Evolutionary conservation across 2,888 invertebrate species (phyloP), one percentile per base, ranked within the genome.

Genomic region (Dioctria rufipes): DNA sequence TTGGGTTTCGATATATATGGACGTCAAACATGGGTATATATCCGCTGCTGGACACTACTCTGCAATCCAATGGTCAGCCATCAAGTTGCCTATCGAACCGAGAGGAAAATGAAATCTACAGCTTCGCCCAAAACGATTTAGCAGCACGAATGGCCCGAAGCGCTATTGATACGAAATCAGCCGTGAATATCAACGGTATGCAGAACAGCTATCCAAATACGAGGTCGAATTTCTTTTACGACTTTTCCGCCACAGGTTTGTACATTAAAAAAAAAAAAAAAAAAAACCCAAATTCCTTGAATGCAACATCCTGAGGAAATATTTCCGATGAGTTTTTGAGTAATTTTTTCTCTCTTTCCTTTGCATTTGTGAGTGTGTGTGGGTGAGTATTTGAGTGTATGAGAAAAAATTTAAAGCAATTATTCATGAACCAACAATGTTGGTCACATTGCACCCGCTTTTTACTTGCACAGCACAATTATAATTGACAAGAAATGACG

Each of bases 101-200:
- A 87, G 96, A 96, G 89, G 96, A 96, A 89, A 96, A 96, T 86
- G 96, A 96, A 90, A 96, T 96, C 88, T 96, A 96, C 88, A 96
- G 96, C 84, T 95, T 95, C 86, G 94, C 95, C 61, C 95, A 95
- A 88, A 95, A 95, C 81, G 94, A 95, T 85, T 94, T 94, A 88
- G 95, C 94, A 81, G 93, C 94, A 86, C 94, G 95, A 87, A 95
- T 95, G 93, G 87, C 92, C 85, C 91, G 91, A 81, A 88, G 86
- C 83, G 87, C 87, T 83, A 88, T 89, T 85, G 88, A 89, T 85
- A 87, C 91, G 87, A 87, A 92, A 93, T 87, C 94, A 93, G 86
- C 95, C 92, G 87, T 87, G 83, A 89, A 89, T 85, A 84, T 89
- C 83, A 88, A 87, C 83, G 89, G 88, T 80, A 88, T 88, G 88